Base-by-base conservation (phyloP, 1,140 invertebrate genomes). In the Drosophila baimaii region DNA sequence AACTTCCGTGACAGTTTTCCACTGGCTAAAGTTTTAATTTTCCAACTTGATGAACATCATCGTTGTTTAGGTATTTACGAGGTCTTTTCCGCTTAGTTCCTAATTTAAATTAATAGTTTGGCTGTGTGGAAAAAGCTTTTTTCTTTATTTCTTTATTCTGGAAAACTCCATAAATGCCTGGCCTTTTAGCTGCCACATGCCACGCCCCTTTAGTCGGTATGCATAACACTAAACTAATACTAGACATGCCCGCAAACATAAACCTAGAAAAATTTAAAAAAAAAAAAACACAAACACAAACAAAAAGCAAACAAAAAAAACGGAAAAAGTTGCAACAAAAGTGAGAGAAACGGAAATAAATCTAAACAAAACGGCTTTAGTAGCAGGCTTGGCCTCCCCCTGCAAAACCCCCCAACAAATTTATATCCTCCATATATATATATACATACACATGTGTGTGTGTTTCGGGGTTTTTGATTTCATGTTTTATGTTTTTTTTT, bases 281-380 rank as follows among this genome's bases (percentile, higher is more conserved):
- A 37, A 61, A 55, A 49, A 46, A 73, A 65, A 35, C 23, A 41
- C 25, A 29, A 35, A 69, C n/a, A 49, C 25, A n/a, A 35, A 56
- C 39, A 77, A 25, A 37, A 56, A 56, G 21, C 43, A 78, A 44
- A 73, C 19, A 51, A 33, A 63, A 39, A 57, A 29, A 52, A 17
- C 17, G 17, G 29, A 19, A 79, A 77, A 86, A 82, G 79, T 86
- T 79, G 66, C 79, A 82, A 64, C 71, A 77, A 86, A 86, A 82
- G 76, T 82, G 83, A 43, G 70, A 61, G 77, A 88, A 88, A 55
- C 61, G 79, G 68, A 86, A 86, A 86, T 86, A 88, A 86, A 86
- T 86, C 83, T 88, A 88, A 88, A 86, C 83, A 88, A 86, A 86
- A 86, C 71, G 79, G 83, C 66, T 82, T 77, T 88, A 73, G 74